Evolutionary conservation across 2,113 vertebrate genomes (phyloP).

Genomic region (Micronycteris hirsuta): DNA sequence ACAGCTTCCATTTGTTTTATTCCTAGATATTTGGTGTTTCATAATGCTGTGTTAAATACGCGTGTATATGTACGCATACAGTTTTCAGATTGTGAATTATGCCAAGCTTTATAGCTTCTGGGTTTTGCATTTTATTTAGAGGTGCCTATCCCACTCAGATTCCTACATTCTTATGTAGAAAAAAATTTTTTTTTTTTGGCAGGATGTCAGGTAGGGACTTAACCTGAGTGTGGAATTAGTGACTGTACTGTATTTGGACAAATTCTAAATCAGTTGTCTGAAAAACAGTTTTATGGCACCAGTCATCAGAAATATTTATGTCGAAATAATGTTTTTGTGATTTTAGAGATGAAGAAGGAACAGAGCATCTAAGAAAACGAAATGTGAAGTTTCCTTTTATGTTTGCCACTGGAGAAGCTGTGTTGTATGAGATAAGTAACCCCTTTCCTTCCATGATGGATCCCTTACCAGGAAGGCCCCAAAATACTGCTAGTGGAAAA

Average conservation of each 20-base stretch:
- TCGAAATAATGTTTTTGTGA: conserved; percentile 14
- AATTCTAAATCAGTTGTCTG: neutral
- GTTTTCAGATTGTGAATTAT: neutral
- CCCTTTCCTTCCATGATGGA: conserved; percentile 72
- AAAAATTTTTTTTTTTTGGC: too few species aligned
- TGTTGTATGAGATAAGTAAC: conserved; percentile 83
- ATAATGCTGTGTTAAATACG: neutral
- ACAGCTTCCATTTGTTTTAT: neutral
- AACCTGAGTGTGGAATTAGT: neutral
- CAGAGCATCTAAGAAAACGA: conserved; percentile 85
- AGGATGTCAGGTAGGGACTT: neutral
- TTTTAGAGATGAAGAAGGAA: conserved; percentile 88
- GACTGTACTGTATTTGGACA: neutral
- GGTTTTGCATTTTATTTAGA: neutral
- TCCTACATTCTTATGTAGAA: neutral
- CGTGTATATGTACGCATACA: neutral
- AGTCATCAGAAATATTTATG: neutral
- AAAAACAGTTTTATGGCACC: neutral
- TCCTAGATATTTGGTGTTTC: neutral
- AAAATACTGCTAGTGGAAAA: conserved; percentile 55
- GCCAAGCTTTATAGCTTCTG: neutral
- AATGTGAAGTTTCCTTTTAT: conserved; percentile 84
- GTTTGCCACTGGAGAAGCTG: conserved; percentile 88
- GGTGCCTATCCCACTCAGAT: neutral
- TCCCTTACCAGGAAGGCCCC: conserved; percentile 65